Evolutionary conservation across 2,888 invertebrate genomes (phyloP).

Genomic region (Nymphalis c-album): DNA sequence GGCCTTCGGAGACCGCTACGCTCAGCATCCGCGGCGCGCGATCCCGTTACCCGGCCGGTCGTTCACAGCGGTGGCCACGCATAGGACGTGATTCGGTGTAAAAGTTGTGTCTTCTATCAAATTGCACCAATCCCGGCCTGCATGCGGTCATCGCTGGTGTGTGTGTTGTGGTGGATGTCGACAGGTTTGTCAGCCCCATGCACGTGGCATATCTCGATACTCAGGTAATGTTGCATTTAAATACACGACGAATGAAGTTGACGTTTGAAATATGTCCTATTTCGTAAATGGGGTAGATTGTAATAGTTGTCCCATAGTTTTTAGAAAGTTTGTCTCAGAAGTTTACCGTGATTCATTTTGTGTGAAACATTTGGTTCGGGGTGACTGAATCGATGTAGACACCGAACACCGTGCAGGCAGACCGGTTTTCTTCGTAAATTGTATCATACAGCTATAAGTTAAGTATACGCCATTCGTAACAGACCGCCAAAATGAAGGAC

Average conservation of each 20-base stretch:
- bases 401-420: conserved; percentile 56
- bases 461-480: conserved; percentile 45
- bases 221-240: conserved; percentile 40
- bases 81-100: conserved; percentile 81
- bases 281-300: conserved; percentile 9
- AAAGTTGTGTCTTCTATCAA: conserved; percentile 74
- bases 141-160: conserved; percentile 66
- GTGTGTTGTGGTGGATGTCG: conserved; percentile 46
- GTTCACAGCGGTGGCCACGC: conserved; percentile 79
- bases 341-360: conserved; percentile 61
- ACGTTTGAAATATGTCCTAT: conserved; percentile 1
- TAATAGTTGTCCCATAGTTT: conserved; percentile 20
- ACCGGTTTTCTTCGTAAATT: conserved; percentile 75
- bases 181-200: conserved; percentile 27
- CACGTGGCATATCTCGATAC: conserved; percentile 41
- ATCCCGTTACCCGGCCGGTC: conserved; percentile 76
- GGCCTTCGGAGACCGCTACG: conserved; percentile 72
- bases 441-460: conserved; percentile 51
- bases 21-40: conserved; percentile 78
- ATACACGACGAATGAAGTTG: conserved; percentile 4
- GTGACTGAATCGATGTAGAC: conserved; percentile 68
- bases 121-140: conserved; percentile 83
- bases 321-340: conserved; percentile 43
- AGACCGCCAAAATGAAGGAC: conserved; percentile 60
- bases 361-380: conserved; percentile 68